Evolutionary conservation across 1,140 invertebrate genomes (phyloP), one percentile per base, ranked within the genome.

Genomic region (Drosophila triauraria): DNA sequence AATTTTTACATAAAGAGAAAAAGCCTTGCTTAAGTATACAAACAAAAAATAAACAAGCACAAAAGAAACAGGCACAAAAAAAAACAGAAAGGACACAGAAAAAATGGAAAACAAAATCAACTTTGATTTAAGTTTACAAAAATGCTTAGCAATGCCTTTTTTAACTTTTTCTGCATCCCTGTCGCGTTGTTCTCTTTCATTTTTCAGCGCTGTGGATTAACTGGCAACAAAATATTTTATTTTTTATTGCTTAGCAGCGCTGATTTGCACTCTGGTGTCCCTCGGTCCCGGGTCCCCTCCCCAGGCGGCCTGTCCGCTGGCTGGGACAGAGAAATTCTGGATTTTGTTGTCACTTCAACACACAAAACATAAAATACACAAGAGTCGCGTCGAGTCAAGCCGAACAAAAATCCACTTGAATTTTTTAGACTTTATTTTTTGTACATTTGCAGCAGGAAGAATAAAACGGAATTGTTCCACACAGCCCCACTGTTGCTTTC

Each of bases 321-420:
- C 51, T 64, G 74, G 77, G 57, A 61, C 25, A 63, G 59, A 59
- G 56, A 88, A 82, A 84, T 82, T 78, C 78, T 82, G 86, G 86
- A 90, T 90, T 90, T 90, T 91, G 85, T 90, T 90, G 85, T 90
- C 85, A 90, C 85, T 91, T 90, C 86, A 90, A 90, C 85, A 90
- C 78, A 90, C 57, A 86, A 38, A 82, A 80, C 32, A 80, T 48
- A 70, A 83, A 71, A 61, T 75, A 74, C 60, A 72, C 54, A 84
- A 78, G 54, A 78, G 70, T 70, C 68, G 67, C 53, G 69, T 58
- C 50, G 70, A 72, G 69, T 43, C 57, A 53, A 61, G 75, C 44
- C 61, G 60, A 80, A 86, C 83, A 84, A 90, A 90, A 90, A 90
- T 88, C 86, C 85, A 90, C 85, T 88, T 90, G 85, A 91, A 90